phyloP scores from a whole-genome alignment of 1,140 invertebrate genomes.

The Patella vulgata region DNA sequence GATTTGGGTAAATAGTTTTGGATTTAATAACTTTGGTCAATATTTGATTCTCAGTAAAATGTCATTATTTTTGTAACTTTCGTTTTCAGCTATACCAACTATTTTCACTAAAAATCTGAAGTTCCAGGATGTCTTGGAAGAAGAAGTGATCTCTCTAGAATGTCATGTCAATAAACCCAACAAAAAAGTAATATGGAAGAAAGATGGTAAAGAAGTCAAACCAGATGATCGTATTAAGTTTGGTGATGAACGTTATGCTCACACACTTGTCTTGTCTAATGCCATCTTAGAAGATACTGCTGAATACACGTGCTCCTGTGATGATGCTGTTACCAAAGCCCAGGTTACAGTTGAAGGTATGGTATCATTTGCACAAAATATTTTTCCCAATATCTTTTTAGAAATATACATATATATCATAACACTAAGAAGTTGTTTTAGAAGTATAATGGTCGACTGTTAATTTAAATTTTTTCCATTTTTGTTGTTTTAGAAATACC shows the following conservation, averaged over 20 bases:
- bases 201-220: conserved; percentile 76
- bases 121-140: conserved; percentile 31
- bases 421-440: too few relatives aligned
- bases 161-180: conserved; percentile 44
- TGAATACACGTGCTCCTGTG: conserved; percentile 54
- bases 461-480: too few relatives aligned
- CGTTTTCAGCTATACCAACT: conserved; percentile 36
- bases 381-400: too few relatives aligned
- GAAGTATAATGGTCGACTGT: too few relatives aligned
- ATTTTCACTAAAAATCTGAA: conserved; percentile 42
- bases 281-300: conserved; percentile 52
- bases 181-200: conserved; percentile 77
- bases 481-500: conserved; percentile 50
- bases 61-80: too few relatives aligned
- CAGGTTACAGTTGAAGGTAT: conserved; percentile 57
- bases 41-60: too few relatives aligned
- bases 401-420: too few relatives aligned
- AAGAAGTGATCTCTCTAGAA: conserved; percentile 27
- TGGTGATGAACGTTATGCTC: conserved; percentile 48
- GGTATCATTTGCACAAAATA: too few relatives aligned
- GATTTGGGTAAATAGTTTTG: too few relatives aligned
- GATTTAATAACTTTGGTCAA: too few relatives aligned
- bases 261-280: conserved; percentile 56
- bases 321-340: conserved; percentile 51
- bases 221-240: conserved; percentile 79